Evolutionary conservation across 2,797 vertebrate species (phyloP).

Genomic region (Picus viridis): DNA sequence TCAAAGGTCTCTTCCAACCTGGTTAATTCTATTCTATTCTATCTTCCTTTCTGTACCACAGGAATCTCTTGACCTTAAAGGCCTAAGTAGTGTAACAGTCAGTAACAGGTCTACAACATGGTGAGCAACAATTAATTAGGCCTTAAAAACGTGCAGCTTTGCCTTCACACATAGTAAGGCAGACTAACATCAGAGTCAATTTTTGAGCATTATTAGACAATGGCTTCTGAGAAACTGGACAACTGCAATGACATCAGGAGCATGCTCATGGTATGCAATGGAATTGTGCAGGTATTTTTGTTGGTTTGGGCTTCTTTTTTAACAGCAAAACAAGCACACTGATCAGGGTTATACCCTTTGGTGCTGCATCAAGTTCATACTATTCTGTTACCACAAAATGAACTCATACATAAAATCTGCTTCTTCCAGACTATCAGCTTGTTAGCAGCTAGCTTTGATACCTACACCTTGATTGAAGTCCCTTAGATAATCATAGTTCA

Average conservation of each 20-base stretch:
- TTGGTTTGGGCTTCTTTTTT: too few species aligned
- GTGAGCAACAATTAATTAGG: background rate
- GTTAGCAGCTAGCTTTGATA: background rate
- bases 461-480: background rate
- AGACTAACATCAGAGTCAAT: background rate
- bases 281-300: background rate
- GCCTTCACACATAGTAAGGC: background rate
- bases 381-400: background rate
- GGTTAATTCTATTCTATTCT: too few species aligned
- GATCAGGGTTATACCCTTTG: background rate
- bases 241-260: background rate
- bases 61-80: background rate
- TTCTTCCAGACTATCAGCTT: background rate
- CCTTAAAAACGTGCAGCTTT: background rate
- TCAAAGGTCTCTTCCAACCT: too few species aligned
- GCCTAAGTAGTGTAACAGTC: accelerated
- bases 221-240: background rate
- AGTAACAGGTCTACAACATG: background rate
- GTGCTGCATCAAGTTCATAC: background rate
- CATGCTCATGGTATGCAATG: background rate
- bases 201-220: background rate
- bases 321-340: background rate
- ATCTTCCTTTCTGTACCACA: background rate
- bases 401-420: background rate
- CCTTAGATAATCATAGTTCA: background rate